Conservation (phyloP, 2,888 invertebrate genomes). For the Limnephilus rhombicus region DNA sequence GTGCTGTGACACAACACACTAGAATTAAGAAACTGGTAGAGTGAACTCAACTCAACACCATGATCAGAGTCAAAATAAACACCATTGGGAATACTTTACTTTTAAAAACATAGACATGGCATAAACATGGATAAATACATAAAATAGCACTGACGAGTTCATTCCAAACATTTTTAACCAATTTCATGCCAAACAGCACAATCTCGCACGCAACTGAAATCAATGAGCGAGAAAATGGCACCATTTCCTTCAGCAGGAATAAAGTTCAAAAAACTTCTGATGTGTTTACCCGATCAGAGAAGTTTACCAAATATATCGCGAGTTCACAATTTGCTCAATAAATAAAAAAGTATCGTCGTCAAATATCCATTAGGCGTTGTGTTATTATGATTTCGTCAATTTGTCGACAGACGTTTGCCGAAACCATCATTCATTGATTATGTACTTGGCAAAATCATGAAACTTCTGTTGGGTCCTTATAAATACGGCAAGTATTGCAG, state of each 20-base stretch:
- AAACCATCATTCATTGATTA: not conserved
- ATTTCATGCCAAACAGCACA: not conserved
- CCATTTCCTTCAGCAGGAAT: not conserved
- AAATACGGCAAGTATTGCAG: too few relatives aligned
- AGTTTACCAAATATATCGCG: not conserved
- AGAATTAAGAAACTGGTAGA: too few relatives aligned
- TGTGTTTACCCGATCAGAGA: not conserved
- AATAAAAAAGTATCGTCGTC: constrained; percentile 7
- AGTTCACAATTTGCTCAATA: not conserved
- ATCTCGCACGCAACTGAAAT: not conserved
- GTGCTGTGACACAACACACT: too few relatives aligned
- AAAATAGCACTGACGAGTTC: not conserved
- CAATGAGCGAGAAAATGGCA: not conserved
- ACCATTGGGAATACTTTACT: too few relatives aligned
- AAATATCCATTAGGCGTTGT: constrained; percentile 12
- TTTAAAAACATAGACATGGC: too few relatives aligned
- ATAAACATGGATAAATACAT: not conserved
- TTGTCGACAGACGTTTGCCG: not conserved
- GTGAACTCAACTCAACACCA: too few relatives aligned
- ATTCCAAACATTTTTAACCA: not conserved
- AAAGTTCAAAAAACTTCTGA: not conserved
- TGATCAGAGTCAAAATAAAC: too few relatives aligned
- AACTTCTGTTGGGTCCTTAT: not conserved
- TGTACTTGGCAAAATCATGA: not conserved
- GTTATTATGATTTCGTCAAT: constrained; percentile 16